phyloP scores from a whole-genome alignment of 2,888 invertebrate species.

The Troglohyphantes excavatus region DNA sequence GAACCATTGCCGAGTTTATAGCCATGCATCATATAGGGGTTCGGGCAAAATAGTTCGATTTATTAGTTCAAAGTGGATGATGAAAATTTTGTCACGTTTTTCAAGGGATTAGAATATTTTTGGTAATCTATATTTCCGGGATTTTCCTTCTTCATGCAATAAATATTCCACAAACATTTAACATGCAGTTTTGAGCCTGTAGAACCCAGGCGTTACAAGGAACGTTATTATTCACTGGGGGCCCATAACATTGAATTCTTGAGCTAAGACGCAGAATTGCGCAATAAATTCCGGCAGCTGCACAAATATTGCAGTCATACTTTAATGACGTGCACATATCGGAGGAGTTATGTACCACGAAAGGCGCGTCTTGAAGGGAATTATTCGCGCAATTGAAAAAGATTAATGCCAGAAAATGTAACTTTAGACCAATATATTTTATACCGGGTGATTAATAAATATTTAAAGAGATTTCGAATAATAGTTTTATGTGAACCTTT shows the following conservation, averaged over 20 bases:
- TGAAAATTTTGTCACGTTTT: slow-evolving; percentile 69
- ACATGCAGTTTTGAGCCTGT: slow-evolving; percentile 17
- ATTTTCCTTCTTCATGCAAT: slow-evolving; percentile 54
- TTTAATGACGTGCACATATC: slow-evolving; percentile 48
- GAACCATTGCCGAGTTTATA: slow-evolving; percentile 61
- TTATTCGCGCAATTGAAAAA: background rate
- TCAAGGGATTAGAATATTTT: slow-evolving; percentile 48
- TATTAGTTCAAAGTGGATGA: slow-evolving; percentile 62
- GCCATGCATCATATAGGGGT: slow-evolving; percentile 45
- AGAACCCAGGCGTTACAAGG: slow-evolving; percentile 39
- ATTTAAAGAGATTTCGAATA: too few relatives aligned
- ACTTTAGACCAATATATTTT: too few relatives aligned
- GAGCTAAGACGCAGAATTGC: slow-evolving; percentile 31
- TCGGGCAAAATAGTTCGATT: slow-evolving; percentile 60
- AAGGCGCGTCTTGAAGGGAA: slow-evolving; percentile 14
- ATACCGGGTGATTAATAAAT: too few relatives aligned
- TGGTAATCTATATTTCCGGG: slow-evolving; percentile 53
- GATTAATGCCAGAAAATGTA: too few relatives aligned
- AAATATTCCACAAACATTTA: slow-evolving; percentile 72
- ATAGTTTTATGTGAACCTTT: too few relatives aligned
- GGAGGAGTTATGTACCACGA: slow-evolving; percentile 1
- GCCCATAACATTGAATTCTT: slow-evolving; percentile 55
- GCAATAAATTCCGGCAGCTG: slow-evolving; percentile 57
- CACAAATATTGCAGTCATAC: slow-evolving; percentile 47
- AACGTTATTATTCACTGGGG: slow-evolving; percentile 67